Evolutionary conservation across 2,888 invertebrate species (phyloP), one percentile per base, ranked within the genome.

Genomic region (Drosophila pegasa): DNA sequence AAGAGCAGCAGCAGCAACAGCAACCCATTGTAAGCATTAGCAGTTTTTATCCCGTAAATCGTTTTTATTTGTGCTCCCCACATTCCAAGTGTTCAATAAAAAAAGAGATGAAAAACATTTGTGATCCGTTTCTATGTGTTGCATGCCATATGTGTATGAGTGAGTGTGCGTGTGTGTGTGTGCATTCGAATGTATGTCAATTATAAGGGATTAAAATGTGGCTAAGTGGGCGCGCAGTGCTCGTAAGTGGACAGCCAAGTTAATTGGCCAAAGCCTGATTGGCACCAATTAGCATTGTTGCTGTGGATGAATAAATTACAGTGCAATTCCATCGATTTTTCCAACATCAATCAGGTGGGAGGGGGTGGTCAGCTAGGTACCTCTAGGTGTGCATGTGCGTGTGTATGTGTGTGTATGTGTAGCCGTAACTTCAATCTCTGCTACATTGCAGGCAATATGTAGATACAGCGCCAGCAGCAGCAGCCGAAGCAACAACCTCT

Each of bases 251-350:
- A 14, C 3, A 27, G 5, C 9, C 14, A 27, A 9, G 27, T 38
- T 27, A 29, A 52, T 38, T 52, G 37, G 38, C 38, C 16, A 9
- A 8, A 12, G 16, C 8, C 25, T 27, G 37, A 52, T 38, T 52
- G 52, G 14, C 25, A 14, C 33, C 33, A 51, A 61, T 41, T 47
- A 33, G 18, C 22, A 20, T 33, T 41, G 20, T 18, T 33, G 18
- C 16, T 35, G 25, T n/a, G 12, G 14, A 14, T 61, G 18, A 45
- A 31, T 41, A 40, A 50, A 35, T 58, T 45, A 29, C 52, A 63
- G 48, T 56, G 62, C 47, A 56, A 27, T 66, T 47, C 29, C 40
- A 79, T 72, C 65, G 74, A 76, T 79, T 70, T 74, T 68, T 67
- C 48, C 54, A 40, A 27, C 25, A 57, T 22, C 16, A 35, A 41